A percentile compares a stretch with the other conserved stretches of the same genome.
These are phyloP conservation scores for Diplodus puntazzo DNA, from an alignment of 2,797 vertebrate genomes.

Conservation along the genomic window DNA sequence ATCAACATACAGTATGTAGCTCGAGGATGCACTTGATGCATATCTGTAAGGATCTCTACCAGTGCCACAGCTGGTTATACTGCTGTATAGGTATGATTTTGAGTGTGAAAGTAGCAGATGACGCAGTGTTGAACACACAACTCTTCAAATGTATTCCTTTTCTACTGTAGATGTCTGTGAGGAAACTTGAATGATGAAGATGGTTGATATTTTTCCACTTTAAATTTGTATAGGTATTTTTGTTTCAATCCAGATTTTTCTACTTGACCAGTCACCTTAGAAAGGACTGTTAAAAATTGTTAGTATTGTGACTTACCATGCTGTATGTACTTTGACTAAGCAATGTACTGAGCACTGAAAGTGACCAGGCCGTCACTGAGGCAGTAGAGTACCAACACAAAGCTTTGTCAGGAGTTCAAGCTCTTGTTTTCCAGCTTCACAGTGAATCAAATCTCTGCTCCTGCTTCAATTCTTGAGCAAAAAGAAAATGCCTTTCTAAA, in stretches of 20 bases:
- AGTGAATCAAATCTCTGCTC: slow-evolving; percentile 40
- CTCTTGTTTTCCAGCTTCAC: slow-evolving; percentile 46
- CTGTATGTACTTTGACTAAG: slow-evolving; percentile 59
- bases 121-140: slow-evolving; percentile 52
- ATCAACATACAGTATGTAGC: slow-evolving; percentile 45
- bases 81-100: slow-evolving; percentile 63
- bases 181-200: slow-evolving; percentile 58
- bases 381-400: slow-evolving; percentile 19
- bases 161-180: slow-evolving; percentile 65
- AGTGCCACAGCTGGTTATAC: slow-evolving; percentile 56
- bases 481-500: slow-evolving; percentile 49
- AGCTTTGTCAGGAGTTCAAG: slow-evolving; percentile 22
- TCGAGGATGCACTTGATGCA: slow-evolving; percentile 54
- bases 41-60: slow-evolving; percentile 52
- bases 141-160: slow-evolving; percentile 78
- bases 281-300: slow-evolving; percentile 39
- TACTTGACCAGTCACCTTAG: slow-evolving; percentile 49
- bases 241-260: slow-evolving; percentile 62
- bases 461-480: slow-evolving; percentile 43
- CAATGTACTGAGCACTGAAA: slow-evolving; percentile 28
- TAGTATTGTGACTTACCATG: slow-evolving; percentile 51
- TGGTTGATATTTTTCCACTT: slow-evolving; percentile 67
- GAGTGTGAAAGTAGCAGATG: slow-evolving; percentile 58
- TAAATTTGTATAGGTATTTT: slow-evolving; percentile 61
- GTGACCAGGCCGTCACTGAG: slow-evolving; percentile 54